A percentile compares a stretch with the other conserved stretches of the same genome.
Conservation (phyloP, 2,888 invertebrate genomes). For the Pandemis corylana region DNA sequence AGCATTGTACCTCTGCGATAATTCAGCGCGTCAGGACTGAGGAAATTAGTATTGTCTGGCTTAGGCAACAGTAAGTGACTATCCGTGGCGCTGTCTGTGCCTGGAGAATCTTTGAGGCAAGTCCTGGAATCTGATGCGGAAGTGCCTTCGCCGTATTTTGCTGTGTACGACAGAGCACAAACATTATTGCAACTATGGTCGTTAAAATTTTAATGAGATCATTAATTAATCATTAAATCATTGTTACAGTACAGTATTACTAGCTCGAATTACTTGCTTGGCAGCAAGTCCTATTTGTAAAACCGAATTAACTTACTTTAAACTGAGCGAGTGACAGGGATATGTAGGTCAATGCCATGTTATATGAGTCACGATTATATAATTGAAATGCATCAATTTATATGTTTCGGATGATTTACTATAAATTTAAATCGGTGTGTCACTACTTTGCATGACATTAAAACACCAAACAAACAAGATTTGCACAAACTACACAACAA, state of each 20-base stretch:
- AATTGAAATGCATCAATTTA: slow-evolving; percentile 8
- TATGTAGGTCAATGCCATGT: slow-evolving; percentile 32
- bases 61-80: slow-evolving; percentile 93
- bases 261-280: background rate
- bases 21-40: slow-evolving; percentile 90
- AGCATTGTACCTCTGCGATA: slow-evolving; percentile 65
- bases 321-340: slow-evolving; percentile 18
- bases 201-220: background rate
- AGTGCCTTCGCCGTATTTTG: slow-evolving; percentile 67
- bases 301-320: background rate
- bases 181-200: background rate
- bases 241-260: background rate
- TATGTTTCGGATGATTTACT: slow-evolving; percentile 18
- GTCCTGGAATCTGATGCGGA: slow-evolving; percentile 85
- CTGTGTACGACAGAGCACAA: slow-evolving; percentile 51
- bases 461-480: slow-evolving; percentile 40
- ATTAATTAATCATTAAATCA: background rate
- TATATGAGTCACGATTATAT: slow-evolving; percentile 11
- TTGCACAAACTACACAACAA: slow-evolving; percentile 46
- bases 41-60: slow-evolving; percentile 90
- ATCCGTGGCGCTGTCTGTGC: slow-evolving; percentile 87
- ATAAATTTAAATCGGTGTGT: slow-evolving; percentile 35
- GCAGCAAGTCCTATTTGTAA: background rate
- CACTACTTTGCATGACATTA: slow-evolving; percentile 46
- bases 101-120: slow-evolving; percentile 87